phyloP scores from a whole-genome alignment of 2,888 invertebrate species.

The Mayetiola destructor region DNA sequence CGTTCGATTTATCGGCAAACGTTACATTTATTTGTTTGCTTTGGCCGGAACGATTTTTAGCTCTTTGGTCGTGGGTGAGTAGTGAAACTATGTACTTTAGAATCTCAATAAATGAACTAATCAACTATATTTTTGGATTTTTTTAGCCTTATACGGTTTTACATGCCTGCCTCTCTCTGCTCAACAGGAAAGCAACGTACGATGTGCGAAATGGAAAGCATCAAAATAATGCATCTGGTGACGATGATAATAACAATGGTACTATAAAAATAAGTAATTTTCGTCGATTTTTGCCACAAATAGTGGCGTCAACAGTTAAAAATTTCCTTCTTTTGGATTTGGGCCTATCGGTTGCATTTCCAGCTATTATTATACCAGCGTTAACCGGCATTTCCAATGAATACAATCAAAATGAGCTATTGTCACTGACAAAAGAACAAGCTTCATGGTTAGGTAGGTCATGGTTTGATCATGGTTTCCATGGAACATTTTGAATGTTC shows the following conservation, averaged over 20 bases:
- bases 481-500: background rate
- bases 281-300: background rate
- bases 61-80: background rate
- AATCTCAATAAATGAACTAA: no score
- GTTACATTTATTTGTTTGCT: background rate
- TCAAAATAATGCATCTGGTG: no score
- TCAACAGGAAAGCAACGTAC: no score
- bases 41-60: background rate
- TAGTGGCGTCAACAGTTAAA: conserved; percentile 42
- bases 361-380: conserved; percentile 43
- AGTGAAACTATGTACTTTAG: no score
- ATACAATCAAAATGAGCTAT: conserved; percentile 22
- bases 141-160: background rate
- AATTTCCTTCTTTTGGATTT: conserved; percentile 41
- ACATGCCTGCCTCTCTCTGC: background rate
- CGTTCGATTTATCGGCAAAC: background rate
- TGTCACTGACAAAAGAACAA: conserved; percentile 38
- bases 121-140: no score
- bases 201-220: no score
- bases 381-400: conserved; percentile 37
- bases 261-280: background rate
- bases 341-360: conserved; percentile 43
- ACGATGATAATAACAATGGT: no score
- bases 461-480: background rate
- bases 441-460: conserved; percentile 45